Base-by-base conservation (phyloP, 1,140 invertebrate genomes). In the Caenorhabditis inopinata region DNA sequence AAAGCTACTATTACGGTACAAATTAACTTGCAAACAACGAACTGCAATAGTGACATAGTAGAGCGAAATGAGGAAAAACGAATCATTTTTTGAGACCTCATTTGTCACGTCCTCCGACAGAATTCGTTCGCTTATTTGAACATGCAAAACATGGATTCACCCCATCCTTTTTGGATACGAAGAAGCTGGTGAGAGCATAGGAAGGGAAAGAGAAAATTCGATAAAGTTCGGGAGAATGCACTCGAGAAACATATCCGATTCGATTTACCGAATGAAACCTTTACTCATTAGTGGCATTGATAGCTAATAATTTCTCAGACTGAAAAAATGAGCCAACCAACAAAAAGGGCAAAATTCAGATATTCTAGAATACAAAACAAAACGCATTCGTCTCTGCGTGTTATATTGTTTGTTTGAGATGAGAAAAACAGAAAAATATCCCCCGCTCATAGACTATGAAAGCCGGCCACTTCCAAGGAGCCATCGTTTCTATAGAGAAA, bases 221-320 rank as follows among this genome's bases (percentile, higher is more conserved):
- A 58, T 58, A 58, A 32, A 32, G 51, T 58, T 58, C 51, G 51
- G 51, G 11, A 58, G 51, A 58, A 32, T 58, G 51, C 51, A 58
- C 51, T 58, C 12, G 25, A 32, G 12, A 32, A 16, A 58, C 51
- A 58, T 58, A 29, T 58, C 51, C 29, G 51, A 58, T 51, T 51
- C 18, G n/a, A 58, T 58, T 58, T 32, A 14, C 23, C 51, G 32
- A 32, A 29, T 58, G 51, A 58, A 12, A 21, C 23, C 51, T 51
- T 51, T 7, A 5, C 5, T 42, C 6, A 42, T 14, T 5, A 7
- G 38, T 5, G 14, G 14, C 6, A 42, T 42, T 5, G 38, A 42
- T 42, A 42, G 5, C 38, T 6, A 48, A 16, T 16, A 48, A 18
- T 6, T 6, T n/a, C 6, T 16, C 47, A 48, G 47, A 48, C 47